A percentile compares a stretch with the other conserved stretches of the same genome.
Conservation (phyloP, 2,888 invertebrate genomes). For the Drosophila paranaensis region DNA sequence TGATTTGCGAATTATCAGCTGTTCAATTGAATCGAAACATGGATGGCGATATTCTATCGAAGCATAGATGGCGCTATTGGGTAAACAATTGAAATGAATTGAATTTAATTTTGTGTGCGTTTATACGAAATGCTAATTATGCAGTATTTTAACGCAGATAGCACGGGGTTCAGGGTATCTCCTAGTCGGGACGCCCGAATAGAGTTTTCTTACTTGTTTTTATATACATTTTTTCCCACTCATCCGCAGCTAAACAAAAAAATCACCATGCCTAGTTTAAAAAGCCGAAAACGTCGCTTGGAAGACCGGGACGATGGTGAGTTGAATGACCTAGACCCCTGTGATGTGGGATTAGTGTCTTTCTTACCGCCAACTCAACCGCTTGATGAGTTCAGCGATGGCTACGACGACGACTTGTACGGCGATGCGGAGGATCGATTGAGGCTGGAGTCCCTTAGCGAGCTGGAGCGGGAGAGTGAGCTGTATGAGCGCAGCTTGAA, state of each 20-base stretch:
- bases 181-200: no score
- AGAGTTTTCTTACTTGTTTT: no score
- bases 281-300: neutral
- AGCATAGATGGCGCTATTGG: no score
- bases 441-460: slow-evolving; percentile 17
- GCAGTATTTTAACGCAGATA: no score
- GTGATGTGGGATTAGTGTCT: neutral
- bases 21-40: no score
- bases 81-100: no score
- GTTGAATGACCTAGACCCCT: neutral
- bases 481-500: slow-evolving; percentile 27
- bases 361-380: accelerated
- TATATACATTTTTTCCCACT: neutral
- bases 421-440: slow-evolving; percentile 31
- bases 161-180: no score
- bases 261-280: neutral
- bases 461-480: slow-evolving; percentile 36
- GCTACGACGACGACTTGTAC: slow-evolving; percentile 28
- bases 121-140: no score
- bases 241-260: neutral
- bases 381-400: slow-evolving; percentile 11
- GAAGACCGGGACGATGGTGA: slow-evolving; percentile 43
- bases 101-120: no score
- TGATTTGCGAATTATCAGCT: no score
- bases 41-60: no score